Evolutionary conservation across 1,140 invertebrate species (phyloP), one percentile per base, ranked within the genome.

Genomic region (Orius insidiosus): DNA sequence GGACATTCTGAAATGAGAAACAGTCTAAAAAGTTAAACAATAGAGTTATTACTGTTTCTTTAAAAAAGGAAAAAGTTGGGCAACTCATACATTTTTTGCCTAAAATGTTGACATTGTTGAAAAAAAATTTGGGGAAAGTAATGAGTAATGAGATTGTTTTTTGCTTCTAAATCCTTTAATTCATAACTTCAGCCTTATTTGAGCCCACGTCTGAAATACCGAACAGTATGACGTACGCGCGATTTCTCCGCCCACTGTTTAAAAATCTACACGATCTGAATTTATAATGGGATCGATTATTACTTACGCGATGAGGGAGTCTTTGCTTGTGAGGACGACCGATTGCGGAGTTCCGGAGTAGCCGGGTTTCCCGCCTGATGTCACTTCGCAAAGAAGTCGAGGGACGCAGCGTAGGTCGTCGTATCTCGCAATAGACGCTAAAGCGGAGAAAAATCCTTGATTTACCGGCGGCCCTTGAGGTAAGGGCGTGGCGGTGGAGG

Each of bases 361-460:
- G 43, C 45, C 39, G 11, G 72, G 67, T 55, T 69, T 63, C 35
- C 70, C 67, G 4, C 74, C 74, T 8, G 72, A 74, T 33, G 79
- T 74, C 24, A 79, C 69, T 61, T 84, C 79, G 55, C 82, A 85
- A 36, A 85, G 65, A 50, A 85, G 66, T 59, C 78, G 69, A 3
- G 80, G 74, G 38, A 85, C 76, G 57, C 82, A 85, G 54, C 79
- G 71, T 42, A 75, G 65, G 59, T 83, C 79, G 57, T 85, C 82
- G 60, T 82, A 74, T 53, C 67, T 63, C 43, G 78, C 73, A 51
- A 85, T 79, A 35, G 80, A 79, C 45, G 69, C 69, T 47, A 85
- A 59, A 19, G 76, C 77, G 48, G 69, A 61, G 50, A 68, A 60
- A 6, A 72, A 51, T 47, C 52, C 41, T 35, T 38, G 11, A 41